phyloP scores from a whole-genome alignment of 2,113 vertebrate species.

The Gymnocephalus cernua region DNA sequence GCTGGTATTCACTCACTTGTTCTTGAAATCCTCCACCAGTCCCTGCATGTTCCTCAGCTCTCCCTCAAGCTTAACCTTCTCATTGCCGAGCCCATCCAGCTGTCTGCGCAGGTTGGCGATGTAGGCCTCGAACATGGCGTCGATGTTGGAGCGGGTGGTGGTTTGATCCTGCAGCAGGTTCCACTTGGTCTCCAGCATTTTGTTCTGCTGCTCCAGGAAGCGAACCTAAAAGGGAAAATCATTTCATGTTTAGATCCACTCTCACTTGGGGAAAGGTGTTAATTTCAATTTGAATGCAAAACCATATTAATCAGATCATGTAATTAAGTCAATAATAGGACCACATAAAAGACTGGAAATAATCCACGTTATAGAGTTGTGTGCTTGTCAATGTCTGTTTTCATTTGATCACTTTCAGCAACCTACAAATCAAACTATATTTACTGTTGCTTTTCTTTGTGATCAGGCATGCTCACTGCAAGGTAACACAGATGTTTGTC shows the following conservation, averaged over 20 bases:
- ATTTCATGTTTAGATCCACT: constrained; percentile 18
- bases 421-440: neutral
- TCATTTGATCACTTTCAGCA: neutral
- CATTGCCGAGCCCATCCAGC: constrained; percentile 86
- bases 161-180: constrained; percentile 92
- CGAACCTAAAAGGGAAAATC: constrained; percentile 84
- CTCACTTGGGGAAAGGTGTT: neutral
- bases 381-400: neutral
- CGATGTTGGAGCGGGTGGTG: constrained; percentile 84
- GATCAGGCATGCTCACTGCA: neutral
- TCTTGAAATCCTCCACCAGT: constrained; percentile 94
- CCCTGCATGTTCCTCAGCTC: constrained; percentile 91
- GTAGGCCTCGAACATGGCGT: constrained; percentile 89
- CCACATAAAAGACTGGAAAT: neutral
- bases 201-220: constrained; percentile 97
- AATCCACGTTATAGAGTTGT: neutral
- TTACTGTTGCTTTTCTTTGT: neutral
- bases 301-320: neutral
- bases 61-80: constrained; percentile 90
- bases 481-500: constrained; percentile 2
- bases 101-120: constrained; percentile 90
- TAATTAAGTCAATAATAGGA: neutral
- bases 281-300: neutral
- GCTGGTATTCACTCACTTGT: constrained; percentile 85
- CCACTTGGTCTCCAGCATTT: constrained; percentile 98